These are phyloP conservation scores for Pedetes capensis DNA, from an alignment of 2,113 vertebrate species.

Conservation along the genomic window DNA sequence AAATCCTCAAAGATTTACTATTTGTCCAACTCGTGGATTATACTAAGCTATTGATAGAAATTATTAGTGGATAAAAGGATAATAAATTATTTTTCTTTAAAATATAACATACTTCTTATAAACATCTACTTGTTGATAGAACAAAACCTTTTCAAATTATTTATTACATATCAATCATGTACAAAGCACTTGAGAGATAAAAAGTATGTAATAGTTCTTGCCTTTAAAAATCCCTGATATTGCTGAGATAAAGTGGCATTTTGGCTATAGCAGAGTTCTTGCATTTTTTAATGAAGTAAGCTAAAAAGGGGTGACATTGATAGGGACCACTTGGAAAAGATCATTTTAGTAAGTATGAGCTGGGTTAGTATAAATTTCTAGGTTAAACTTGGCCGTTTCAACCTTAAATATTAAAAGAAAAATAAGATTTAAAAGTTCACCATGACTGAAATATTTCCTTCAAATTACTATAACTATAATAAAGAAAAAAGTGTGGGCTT, in stretches of 20 bases:
- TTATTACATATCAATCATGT: not conserved
- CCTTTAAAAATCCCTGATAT: not conserved
- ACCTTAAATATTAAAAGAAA: slow-evolving; percentile 1
- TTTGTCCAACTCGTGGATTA: not conserved
- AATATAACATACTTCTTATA: not conserved
- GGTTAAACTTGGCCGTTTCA: not conserved
- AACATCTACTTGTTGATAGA: not conserved
- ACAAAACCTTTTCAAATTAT: not conserved
- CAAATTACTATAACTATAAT: not conserved
- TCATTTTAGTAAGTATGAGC: not conserved
- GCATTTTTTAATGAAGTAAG: not conserved
- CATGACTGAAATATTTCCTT: not conserved
- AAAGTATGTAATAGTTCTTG: not conserved
- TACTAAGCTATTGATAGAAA: not conserved
- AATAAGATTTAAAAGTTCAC: not conserved
- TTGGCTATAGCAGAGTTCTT: not conserved
- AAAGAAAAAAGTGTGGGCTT: not conserved
- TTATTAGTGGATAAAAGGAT: not conserved
- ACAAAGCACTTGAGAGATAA: not conserved
- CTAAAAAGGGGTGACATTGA: not conserved
- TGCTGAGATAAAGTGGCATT: not conserved
- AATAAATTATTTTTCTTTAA: slow-evolving; percentile 2
- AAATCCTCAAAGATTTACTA: not conserved
- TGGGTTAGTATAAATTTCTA: not conserved
- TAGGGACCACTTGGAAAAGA: not conserved